phyloP scores from a whole-genome alignment of 1,140 invertebrate genomes.

The Drosophila sp. region DNA sequence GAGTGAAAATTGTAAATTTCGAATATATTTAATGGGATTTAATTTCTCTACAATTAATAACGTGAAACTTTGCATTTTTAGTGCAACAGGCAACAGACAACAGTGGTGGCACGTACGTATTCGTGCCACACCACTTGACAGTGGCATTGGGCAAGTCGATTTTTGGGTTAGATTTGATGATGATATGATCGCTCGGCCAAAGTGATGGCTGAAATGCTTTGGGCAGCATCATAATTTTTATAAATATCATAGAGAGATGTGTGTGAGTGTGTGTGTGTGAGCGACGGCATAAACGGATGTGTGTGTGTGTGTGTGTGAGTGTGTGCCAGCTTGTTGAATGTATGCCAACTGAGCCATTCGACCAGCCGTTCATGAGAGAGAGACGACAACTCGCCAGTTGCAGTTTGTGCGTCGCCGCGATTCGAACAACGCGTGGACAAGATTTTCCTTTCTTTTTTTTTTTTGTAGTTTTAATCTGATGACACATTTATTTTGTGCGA shows the following conservation, averaged over 20 bases:
- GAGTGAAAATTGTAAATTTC: not conserved
- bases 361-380: conserved; percentile 23
- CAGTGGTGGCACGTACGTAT: not conserved
- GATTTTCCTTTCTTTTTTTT: conserved; percentile 10
- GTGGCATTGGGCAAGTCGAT: conserved; percentile 35
- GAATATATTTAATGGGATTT: not conserved
- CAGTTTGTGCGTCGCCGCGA: conserved; percentile 62
- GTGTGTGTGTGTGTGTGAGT: conserved; percentile 23
- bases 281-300: not conserved
- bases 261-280: conserved; percentile 14
- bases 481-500: conserved; percentile 20
- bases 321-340: conserved; percentile 48
- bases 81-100: not conserved
- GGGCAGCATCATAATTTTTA: conserved; percentile 61
- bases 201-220: conserved; percentile 38
- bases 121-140: conserved; percentile 35
- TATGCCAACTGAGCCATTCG: conserved; percentile 54
- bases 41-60: not conserved
- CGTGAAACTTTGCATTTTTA: not conserved
- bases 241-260: conserved; percentile 50
- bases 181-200: not conserved
- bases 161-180: conserved; percentile 23
- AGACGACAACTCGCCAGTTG: conserved; percentile 72
- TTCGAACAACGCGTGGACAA: conserved; percentile 52
- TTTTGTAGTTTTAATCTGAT: conserved; percentile 17